Conservation (phyloP, 2,113 vertebrate species). For the Dicrurus megarhynchus region DNA sequence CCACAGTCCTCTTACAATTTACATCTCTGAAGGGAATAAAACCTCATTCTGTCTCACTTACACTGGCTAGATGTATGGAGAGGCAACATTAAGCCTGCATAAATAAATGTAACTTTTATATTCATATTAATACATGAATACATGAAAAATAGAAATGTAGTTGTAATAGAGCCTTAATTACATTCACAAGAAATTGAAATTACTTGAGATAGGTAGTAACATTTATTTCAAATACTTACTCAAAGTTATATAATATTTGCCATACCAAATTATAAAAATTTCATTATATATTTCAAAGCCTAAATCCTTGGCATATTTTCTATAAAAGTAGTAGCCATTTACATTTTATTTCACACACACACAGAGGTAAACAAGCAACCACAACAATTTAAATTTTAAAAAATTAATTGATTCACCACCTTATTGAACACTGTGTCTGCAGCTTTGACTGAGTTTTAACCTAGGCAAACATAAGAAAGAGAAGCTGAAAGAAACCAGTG, state of each 20-base stretch:
- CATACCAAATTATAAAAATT: background rate
- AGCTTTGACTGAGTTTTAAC: background rate
- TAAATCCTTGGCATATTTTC: background rate
- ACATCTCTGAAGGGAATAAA: background rate
- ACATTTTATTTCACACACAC: background rate
- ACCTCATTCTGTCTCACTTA: background rate
- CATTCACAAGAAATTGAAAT: background rate
- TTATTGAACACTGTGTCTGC: background rate
- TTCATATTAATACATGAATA: background rate
- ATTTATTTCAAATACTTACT: background rate
- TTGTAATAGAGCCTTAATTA: background rate
- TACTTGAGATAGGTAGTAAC: background rate
- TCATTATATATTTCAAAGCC: background rate
- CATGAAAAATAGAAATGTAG: background rate
- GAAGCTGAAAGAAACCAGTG: background rate
- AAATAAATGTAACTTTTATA: background rate
- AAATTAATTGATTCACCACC: background rate
- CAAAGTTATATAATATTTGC: background rate
- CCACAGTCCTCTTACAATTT: background rate
- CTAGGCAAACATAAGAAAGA: background rate
- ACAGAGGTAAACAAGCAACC: background rate
- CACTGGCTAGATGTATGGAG: background rate
- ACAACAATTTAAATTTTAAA: background rate
- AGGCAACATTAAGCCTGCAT: background rate
- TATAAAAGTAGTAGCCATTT: background rate